Conservation (phyloP, 2,797 vertebrate genomes). For the Oophaga sylvatica region DNA sequence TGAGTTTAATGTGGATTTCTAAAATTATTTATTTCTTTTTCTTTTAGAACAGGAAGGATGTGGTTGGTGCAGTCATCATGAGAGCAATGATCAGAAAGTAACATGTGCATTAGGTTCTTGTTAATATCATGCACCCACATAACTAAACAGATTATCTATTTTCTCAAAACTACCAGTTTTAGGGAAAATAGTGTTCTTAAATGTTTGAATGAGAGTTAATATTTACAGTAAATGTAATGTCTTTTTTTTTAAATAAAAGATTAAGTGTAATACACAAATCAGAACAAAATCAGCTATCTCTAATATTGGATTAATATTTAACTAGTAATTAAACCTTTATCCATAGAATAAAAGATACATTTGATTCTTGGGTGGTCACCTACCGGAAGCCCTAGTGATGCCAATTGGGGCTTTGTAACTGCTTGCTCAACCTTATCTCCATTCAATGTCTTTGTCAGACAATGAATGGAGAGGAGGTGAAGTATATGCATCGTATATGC, state of each 20-base stretch:
- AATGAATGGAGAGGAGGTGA: too few relatives aligned
- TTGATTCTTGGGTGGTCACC: too few relatives aligned
- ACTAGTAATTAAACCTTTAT: too few relatives aligned
- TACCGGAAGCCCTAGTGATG: too few relatives aligned
- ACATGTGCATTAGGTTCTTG: neutral
- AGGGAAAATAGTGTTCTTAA: neutral
- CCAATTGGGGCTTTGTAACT: too few relatives aligned
- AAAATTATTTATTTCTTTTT: neutral
- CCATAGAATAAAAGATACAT: too few relatives aligned
- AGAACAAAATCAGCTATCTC: neutral
- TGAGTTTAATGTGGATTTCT: conserved; percentile 3
- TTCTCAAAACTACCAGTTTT: neutral
- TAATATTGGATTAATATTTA: too few relatives aligned
- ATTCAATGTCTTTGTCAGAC: too few relatives aligned
- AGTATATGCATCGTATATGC: too few relatives aligned
- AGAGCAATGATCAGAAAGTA: conserved; percentile 1
- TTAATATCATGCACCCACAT: neutral
- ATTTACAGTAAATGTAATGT: neutral
- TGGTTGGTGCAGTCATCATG: conserved; percentile 50
- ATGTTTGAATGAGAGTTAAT: neutral
- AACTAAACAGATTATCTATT: neutral
- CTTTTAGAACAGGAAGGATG: conserved; percentile 57
- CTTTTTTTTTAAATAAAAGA: neutral
- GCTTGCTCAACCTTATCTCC: too few relatives aligned
- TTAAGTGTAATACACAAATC: neutral